Conservation (phyloP, 2,888 invertebrate genomes). For the Drosophila picticornis region DNA sequence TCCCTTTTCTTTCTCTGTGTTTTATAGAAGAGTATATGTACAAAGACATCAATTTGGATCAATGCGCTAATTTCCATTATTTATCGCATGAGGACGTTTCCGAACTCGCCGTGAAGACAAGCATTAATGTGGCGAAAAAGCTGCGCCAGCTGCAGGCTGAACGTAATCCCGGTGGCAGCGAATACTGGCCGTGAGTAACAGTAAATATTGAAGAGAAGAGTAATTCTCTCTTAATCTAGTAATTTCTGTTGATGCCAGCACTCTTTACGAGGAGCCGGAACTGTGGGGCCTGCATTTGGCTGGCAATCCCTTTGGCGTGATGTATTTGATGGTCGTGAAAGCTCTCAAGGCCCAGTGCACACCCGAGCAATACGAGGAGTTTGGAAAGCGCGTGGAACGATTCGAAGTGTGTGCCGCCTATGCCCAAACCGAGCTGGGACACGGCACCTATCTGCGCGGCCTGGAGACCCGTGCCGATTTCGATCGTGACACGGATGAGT, state of each 20-base stretch:
- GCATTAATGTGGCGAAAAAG: constrained; percentile 87
- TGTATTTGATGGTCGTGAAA: constrained; percentile 96
- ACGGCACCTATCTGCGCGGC: constrained; percentile 95
- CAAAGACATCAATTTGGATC: constrained; percentile 50
- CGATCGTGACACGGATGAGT: constrained; percentile 92
- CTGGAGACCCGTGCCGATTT: constrained; percentile 97
- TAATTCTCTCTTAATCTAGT: background rate
- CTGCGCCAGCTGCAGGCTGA: constrained; percentile 90
- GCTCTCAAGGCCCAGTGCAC: constrained; percentile 94
- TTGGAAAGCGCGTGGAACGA: constrained; percentile 92
- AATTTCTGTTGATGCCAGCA: constrained; percentile 24
- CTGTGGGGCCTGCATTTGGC: constrained; percentile 64
- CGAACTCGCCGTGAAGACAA: constrained; percentile 52
- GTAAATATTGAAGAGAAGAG: constrained; percentile 26
- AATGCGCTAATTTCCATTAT: constrained; percentile 47
- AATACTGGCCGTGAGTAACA: constrained; percentile 81
- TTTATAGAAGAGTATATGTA: constrained; percentile 54
- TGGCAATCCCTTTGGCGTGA: constrained; percentile 88
- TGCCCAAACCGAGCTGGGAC: constrained; percentile 98
- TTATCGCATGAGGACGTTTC: constrained; percentile 77
- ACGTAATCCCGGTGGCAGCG: constrained; percentile 86
- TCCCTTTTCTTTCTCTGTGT: background rate
- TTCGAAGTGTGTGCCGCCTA: constrained; percentile 96
- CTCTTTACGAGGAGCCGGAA: constrained; percentile 52
- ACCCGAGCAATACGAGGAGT: constrained; percentile 93